Evolutionary conservation across 2,113 vertebrate genomes (phyloP).

Genomic region (Centrocercus urophasianus): DNA sequence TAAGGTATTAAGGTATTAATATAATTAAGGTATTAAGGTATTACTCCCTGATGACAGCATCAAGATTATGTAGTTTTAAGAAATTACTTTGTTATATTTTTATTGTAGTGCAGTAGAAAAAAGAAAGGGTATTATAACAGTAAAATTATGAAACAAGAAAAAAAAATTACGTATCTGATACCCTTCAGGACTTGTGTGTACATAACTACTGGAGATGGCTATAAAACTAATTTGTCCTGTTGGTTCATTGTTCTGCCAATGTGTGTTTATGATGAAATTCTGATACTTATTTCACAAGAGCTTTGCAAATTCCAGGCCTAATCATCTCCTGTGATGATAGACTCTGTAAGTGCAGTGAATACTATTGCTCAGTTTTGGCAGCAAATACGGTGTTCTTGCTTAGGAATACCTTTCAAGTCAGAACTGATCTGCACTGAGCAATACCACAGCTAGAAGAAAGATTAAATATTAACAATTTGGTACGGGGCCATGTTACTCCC

Average conservation of each 20-base stretch:
- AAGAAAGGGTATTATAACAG: not conserved
- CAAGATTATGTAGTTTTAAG: not conserved
- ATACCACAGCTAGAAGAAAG: not conserved
- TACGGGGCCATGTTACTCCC: not conserved
- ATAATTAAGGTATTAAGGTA: not conserved
- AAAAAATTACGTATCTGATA: not conserved
- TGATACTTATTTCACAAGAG: constrained; percentile 14
- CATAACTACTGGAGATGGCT: not conserved
- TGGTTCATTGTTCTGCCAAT: not conserved
- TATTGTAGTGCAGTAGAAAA: not conserved
- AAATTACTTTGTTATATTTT: not conserved
- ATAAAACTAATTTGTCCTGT: not conserved
- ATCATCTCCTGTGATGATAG: not conserved
- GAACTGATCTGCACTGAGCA: not conserved
- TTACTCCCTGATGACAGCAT: not conserved
- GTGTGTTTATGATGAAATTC: not conserved
- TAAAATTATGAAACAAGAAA: not conserved
- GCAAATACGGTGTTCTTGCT: not conserved
- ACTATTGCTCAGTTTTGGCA: constrained; percentile 15
- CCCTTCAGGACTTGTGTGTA: not conserved
- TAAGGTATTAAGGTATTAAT: not conserved
- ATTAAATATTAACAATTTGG: not conserved
- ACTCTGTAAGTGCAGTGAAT: not conserved
- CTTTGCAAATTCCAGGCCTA: not conserved
- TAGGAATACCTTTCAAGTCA: constrained; percentile 9